phyloP scores from a whole-genome alignment of 2,888 invertebrate species.

The Drosophila flavopinicola region DNA sequence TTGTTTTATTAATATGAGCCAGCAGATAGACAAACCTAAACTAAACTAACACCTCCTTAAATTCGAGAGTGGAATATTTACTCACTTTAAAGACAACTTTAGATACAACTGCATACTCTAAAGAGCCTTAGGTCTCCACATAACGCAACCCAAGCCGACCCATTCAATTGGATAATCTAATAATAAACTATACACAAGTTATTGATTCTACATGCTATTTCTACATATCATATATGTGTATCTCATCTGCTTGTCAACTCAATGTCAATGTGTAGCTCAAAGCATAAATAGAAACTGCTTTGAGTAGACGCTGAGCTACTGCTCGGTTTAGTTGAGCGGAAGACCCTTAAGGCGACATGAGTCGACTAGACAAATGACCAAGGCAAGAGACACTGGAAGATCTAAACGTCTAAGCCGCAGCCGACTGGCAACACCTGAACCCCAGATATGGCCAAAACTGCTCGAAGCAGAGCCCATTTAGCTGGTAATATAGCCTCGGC shows the following conservation, averaged over 20 bases:
- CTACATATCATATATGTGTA: neutral
- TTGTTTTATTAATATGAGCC: too few relatives aligned
- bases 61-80: too few relatives aligned
- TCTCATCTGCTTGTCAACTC: neutral
- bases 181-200: neutral
- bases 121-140: too few relatives aligned
- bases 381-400: slow-evolving; percentile 19
- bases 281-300: neutral
- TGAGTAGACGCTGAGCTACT: slow-evolving; percentile 25
- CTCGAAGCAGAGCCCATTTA: slow-evolving; percentile 36
- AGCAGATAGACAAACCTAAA: too few relatives aligned
- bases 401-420: slow-evolving; percentile 48
- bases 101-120: too few relatives aligned
- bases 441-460: slow-evolving; percentile 19
- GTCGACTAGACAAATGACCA: slow-evolving; percentile 28
- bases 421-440: slow-evolving; percentile 54
- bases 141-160: too few relatives aligned
- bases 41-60: too few relatives aligned
- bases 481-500: slow-evolving; percentile 30
- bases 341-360: slow-evolving; percentile 45
- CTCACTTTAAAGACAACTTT: neutral
- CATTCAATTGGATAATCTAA: too few relatives aligned
- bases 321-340: slow-evolving; percentile 26
- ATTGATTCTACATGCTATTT: neutral
- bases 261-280: neutral